Evolutionary conservation across 2,888 invertebrate genomes (phyloP).

Genomic region (Platycheirus rosarum): DNA sequence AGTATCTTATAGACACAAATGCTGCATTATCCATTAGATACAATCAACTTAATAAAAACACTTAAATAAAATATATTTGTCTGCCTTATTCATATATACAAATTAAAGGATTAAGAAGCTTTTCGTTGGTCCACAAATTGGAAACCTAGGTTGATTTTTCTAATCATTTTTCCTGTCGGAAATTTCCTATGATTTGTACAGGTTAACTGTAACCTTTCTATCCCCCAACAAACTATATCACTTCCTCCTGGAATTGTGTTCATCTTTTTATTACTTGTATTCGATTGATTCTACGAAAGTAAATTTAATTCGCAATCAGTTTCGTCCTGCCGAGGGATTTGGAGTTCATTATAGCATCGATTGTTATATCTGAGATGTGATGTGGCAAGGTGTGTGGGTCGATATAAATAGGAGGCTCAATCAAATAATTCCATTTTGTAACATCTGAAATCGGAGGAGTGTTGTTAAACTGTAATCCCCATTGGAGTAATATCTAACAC

Average conservation of each 20-base stretch:
- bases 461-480: conserved; percentile 43
- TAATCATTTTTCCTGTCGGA: too few relatives aligned
- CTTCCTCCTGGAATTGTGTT: conserved; percentile 1
- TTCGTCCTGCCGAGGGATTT: conserved; percentile 30
- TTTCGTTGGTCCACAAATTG: too few relatives aligned
- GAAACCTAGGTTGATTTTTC: too few relatives aligned
- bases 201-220: too few relatives aligned
- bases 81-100: too few relatives aligned
- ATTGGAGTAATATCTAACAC: conserved; percentile 51
- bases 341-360: conserved; percentile 27
- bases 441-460: conserved; percentile 40
- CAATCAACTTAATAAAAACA: too few relatives aligned
- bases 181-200: too few relatives aligned
- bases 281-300: conserved; percentile 51
- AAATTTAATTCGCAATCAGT: conserved; percentile 67
- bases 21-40: too few relatives aligned
- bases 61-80: too few relatives aligned
- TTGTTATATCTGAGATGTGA: conserved; percentile 33
- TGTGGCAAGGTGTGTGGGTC: not conserved
- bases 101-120: too few relatives aligned
- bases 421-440: conserved; percentile 37
- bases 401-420: conserved; percentile 23
- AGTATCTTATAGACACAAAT: too few relatives aligned
- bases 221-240: not conserved
- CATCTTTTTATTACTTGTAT: conserved; percentile 36